Percentiles rank a stretch among this genome's conserved stretches.
phyloP scores from a whole-genome alignment of 2,888 invertebrate genomes.

The Ommatoiulus sabulosus region DNA sequence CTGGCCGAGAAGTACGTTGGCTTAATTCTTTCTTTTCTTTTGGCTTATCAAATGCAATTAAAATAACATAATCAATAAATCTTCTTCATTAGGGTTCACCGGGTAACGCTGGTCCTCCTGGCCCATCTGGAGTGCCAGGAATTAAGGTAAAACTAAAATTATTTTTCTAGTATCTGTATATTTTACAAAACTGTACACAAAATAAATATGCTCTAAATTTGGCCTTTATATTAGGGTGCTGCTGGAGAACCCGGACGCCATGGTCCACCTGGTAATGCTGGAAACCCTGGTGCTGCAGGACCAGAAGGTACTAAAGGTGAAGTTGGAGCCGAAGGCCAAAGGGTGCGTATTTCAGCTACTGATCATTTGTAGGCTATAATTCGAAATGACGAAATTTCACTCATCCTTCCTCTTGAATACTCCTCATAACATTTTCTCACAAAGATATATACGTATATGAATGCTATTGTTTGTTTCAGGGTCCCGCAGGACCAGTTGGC shows the following conservation, averaged over 20 bases:
- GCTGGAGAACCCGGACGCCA: conserved; percentile 76
- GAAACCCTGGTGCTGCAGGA: conserved; percentile 79
- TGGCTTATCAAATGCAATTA: too few species aligned
- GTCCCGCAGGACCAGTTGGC: conserved; percentile 78
- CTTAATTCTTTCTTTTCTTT: background rate
- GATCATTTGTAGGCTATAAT: background rate
- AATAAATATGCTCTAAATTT: background rate
- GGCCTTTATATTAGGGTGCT: conserved; percentile 55
- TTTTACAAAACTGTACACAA: background rate
- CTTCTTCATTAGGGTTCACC: conserved; percentile 74
- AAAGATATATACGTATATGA: background rate
- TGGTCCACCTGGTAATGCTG: conserved; percentile 73
- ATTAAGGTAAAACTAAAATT: conserved; percentile 72
- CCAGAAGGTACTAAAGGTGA: conserved; percentile 78
- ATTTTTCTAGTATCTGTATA: background rate
- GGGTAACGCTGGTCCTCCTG: conserved; percentile 77
- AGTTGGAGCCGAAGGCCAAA: conserved; percentile 66
- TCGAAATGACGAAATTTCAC: background rate
- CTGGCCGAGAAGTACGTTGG: conserved; percentile 76
- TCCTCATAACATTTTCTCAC: background rate
- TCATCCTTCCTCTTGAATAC: background rate
- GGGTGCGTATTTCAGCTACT: background rate
- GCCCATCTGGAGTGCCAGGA: conserved; percentile 77
- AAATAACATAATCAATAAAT: background rate
- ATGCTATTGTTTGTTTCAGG: conserved; percentile 65